A percentile compares a stretch with the other conserved stretches of the same genome.
phyloP scores from a whole-genome alignment of 2,888 invertebrate species.

The Leistus spinibarbis region DNA sequence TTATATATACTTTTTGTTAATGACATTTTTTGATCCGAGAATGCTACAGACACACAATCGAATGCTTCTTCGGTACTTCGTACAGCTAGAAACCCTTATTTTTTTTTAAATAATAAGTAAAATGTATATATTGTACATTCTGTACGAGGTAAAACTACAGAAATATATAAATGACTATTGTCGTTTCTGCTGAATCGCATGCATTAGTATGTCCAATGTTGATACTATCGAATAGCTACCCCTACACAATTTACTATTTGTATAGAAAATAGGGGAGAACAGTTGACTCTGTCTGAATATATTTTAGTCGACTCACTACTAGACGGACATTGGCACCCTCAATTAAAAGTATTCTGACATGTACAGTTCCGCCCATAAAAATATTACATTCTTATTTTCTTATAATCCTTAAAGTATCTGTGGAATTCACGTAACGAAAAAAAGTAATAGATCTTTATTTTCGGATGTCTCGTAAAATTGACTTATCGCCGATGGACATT shows the following conservation, averaged over 20 bases:
- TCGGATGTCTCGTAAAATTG: background rate
- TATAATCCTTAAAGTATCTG: no score
- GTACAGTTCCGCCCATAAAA: background rate
- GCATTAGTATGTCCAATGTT: background rate
- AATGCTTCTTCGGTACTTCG: no score
- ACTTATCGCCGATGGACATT: background rate
- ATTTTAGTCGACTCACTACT: constrained; percentile 23
- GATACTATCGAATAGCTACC: background rate
- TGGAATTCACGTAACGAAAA: background rate
- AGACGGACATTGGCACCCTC: constrained; percentile 20
- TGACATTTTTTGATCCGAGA: no score
- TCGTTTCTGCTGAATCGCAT: background rate
- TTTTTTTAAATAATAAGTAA: no score
- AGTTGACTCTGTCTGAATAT: constrained; percentile 20
- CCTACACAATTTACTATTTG: background rate
- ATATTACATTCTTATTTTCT: no score
- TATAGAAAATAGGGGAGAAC: background rate
- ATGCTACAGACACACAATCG: no score
- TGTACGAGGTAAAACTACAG: no score
- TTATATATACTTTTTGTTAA: no score
- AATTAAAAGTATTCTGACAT: constrained; percentile 22
- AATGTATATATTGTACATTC: no score
- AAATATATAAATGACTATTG: no score
- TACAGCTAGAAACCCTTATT: no score
- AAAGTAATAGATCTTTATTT: background rate